A percentile compares a stretch with the other conserved stretches of the same genome.
phyloP scores from a whole-genome alignment of 2,888 invertebrate genomes.

The Resseliella maxima region DNA sequence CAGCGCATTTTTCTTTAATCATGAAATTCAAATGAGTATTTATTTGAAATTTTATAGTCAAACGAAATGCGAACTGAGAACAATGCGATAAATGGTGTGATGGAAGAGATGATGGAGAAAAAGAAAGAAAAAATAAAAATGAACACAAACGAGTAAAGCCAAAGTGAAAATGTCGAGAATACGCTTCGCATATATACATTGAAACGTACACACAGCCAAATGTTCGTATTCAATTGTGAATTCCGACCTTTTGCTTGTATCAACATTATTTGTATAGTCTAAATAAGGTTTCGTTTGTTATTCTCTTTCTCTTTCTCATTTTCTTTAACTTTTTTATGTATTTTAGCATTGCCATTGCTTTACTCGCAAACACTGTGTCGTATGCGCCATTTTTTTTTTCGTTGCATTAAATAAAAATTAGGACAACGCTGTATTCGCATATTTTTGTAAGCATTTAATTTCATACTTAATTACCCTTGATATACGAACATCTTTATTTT shows the following conservation, averaged over 20 bases:
- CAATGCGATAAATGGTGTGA: not conserved
- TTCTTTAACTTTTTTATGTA: not conserved
- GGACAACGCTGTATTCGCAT: not conserved
- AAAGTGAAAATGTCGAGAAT: not conserved
- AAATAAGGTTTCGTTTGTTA: conserved; percentile 4
- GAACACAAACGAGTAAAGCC: not conserved
- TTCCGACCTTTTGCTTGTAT: not conserved
- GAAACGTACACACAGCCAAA: not conserved
- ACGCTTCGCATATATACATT: not conserved
- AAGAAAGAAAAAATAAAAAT: not conserved
- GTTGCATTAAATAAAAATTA: conserved; percentile 15
- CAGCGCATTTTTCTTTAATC: conserved; percentile 23
- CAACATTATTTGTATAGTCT: not conserved
- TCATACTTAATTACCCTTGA: conserved; percentile 45
- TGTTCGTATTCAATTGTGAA: not conserved
- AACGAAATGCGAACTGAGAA: not conserved
- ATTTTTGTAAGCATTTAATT: conserved; percentile 53
- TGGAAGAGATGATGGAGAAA: too few species aligned
- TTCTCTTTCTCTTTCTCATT: not conserved
- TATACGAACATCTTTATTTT: conserved; percentile 45
- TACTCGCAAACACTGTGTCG: not conserved
- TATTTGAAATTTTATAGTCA: not conserved
- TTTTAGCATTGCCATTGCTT: not conserved
- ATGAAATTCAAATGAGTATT: conserved; percentile 33
- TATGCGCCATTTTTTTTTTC: conserved; percentile 23